Evolutionary conservation across 2,888 invertebrate genomes (phyloP).

Genomic region (Aethes cnicana): DNA sequence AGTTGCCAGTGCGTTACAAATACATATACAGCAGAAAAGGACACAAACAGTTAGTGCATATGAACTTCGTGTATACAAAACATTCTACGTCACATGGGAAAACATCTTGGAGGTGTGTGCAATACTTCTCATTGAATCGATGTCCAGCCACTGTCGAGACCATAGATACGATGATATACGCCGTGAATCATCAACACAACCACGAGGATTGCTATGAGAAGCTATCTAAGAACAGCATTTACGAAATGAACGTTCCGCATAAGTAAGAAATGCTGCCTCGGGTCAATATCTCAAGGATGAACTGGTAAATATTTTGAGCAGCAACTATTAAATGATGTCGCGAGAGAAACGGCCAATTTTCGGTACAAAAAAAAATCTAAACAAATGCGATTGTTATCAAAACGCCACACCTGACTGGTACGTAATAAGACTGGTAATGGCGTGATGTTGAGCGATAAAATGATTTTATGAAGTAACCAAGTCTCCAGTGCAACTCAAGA

Average conservation of each 20-base stretch:
- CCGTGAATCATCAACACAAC: slow-evolving; percentile 76
- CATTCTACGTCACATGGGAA: slow-evolving; percentile 79
- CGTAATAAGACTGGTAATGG: too few species aligned
- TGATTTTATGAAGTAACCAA: too few species aligned
- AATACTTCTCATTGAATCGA: slow-evolving; percentile 77
- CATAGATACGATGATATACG: slow-evolving; percentile 74
- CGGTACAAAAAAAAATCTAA: too few species aligned
- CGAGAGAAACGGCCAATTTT: too few species aligned
- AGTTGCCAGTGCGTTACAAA: slow-evolving; percentile 70
- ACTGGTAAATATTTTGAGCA: too few species aligned
- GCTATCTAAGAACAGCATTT: slow-evolving; percentile 71
- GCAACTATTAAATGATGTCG: too few species aligned
- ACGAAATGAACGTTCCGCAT: slow-evolving; percentile 73
- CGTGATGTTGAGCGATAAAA: too few species aligned
- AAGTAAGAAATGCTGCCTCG: slow-evolving; percentile 52
- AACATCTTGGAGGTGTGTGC: slow-evolving; percentile 79
- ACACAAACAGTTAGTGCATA: slow-evolving; percentile 78
- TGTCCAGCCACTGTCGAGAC: slow-evolving; percentile 80
- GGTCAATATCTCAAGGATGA: too few species aligned
- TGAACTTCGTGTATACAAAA: slow-evolving; percentile 80
- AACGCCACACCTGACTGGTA: too few species aligned
- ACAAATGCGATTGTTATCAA: too few species aligned
- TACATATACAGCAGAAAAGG: slow-evolving; percentile 80
- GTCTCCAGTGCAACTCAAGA: too few species aligned
- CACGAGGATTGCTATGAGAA: slow-evolving; percentile 78